These are phyloP conservation scores for Zaprionus vittiger DNA, from an alignment of 1,140 invertebrate species.

Conservation along the genomic window DNA sequence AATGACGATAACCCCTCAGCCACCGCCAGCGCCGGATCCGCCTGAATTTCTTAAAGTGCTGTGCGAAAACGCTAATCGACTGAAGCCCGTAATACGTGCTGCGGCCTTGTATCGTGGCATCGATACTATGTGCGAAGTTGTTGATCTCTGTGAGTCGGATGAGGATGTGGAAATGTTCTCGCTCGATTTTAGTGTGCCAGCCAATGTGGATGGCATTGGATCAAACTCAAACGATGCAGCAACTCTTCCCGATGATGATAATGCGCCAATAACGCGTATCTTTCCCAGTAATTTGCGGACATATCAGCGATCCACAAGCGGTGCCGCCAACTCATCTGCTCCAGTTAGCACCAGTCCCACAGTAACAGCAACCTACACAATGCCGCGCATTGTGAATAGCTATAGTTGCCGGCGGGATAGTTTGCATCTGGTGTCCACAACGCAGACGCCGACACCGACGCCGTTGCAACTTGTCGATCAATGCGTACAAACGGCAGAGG, in stretches of 20 bases:
- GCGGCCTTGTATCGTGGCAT: constrained; percentile 66
- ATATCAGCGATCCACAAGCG: constrained; percentile 55
- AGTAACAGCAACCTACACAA: constrained; percentile 48
- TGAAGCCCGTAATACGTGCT: constrained; percentile 64
- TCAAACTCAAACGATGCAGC: constrained; percentile 49
- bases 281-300: constrained; percentile 70
- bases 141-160: constrained; percentile 65
- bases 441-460: constrained; percentile 37
- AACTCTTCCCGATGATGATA: constrained; percentile 50
- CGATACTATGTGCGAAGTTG: constrained; percentile 57
- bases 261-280: constrained; percentile 61
- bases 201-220: constrained; percentile 60
- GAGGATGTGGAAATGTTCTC: constrained; percentile 74
- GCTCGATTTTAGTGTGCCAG: constrained; percentile 64
- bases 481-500: constrained; percentile 54
- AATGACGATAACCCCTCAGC: constrained; percentile 14
- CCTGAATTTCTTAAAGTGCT: constrained; percentile 60
- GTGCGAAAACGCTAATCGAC: constrained; percentile 58
- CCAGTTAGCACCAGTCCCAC: constrained; percentile 1
- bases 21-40: constrained; percentile 43
- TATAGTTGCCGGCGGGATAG: constrained; percentile 66
- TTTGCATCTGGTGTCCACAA: constrained; percentile 62
- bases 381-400: constrained; percentile 70
- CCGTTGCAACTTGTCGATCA: constrained; percentile 63
- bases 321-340: constrained; percentile 8